Evolutionary conservation across 1,140 invertebrate genomes (phyloP).

Genomic region (Lordiphosa mommai): DNA sequence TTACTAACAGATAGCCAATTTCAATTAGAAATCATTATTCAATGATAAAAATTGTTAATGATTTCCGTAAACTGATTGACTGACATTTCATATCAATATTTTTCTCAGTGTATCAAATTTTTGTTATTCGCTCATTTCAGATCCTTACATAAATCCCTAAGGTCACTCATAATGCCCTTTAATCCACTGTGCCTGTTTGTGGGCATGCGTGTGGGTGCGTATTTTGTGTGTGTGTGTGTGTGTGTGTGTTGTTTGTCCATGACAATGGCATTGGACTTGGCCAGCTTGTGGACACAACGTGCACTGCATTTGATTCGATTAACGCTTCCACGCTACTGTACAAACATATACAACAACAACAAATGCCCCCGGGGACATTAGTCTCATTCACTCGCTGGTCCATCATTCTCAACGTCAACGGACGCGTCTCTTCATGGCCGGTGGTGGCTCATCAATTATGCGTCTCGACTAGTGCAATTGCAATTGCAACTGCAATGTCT

Average conservation of each 20-base stretch:
- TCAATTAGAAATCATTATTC: too few species aligned
- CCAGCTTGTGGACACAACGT: slow-evolving; percentile 28
- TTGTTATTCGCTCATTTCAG: too few species aligned
- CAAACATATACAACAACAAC: not conserved
- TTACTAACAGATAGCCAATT: too few species aligned
- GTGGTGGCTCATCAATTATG: slow-evolving; percentile 42
- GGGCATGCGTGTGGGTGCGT: too few species aligned
- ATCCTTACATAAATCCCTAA: too few species aligned
- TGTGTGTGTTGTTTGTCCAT: slow-evolving; percentile 4
- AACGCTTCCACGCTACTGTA: slow-evolving; percentile 17
- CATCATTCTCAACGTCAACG: not conserved
- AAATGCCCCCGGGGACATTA: not conserved
- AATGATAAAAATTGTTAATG: too few species aligned
- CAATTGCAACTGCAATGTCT: slow-evolving; percentile 15
- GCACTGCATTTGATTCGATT: slow-evolving; percentile 51
- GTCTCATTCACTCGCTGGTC: not conserved
- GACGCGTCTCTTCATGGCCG: not conserved
- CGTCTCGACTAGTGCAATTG: slow-evolving; percentile 24
- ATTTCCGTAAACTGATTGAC: too few species aligned
- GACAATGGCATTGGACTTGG: slow-evolving; percentile 5
- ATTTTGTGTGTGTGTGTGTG: not conserved
- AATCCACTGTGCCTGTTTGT: too few species aligned
- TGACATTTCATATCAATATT: too few species aligned
- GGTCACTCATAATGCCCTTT: too few species aligned
- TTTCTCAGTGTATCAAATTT: too few species aligned